Evolutionary conservation across 1,140 invertebrate species (phyloP).

Genomic region (Trichonephila clavipes): DNA sequence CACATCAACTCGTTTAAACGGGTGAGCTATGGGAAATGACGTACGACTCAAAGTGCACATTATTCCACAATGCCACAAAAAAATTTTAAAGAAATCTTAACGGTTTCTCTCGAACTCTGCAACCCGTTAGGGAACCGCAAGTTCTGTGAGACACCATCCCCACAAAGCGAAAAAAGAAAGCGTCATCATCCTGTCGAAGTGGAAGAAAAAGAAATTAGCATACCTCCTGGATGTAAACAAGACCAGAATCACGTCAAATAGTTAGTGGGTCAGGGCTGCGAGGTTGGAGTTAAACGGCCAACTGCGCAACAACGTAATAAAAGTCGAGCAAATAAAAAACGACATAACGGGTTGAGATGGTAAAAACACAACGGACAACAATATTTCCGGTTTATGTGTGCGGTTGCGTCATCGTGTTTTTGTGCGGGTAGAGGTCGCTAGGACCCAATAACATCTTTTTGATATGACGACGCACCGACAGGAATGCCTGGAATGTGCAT

Average conservation of each 20-base stretch:
- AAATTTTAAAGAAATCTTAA: neutral
- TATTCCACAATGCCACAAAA: neutral
- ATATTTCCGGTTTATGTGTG: constrained; percentile 14
- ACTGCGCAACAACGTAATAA: constrained; percentile 27
- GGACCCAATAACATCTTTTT: constrained; percentile 15
- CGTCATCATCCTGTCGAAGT: neutral
- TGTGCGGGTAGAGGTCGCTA: neutral
- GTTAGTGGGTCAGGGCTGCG: constrained; percentile 19
- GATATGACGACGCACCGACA: neutral
- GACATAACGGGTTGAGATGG: constrained; percentile 20
- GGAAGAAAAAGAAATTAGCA: neutral
- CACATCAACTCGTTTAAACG: neutral
- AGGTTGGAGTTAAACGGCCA: constrained; percentile 17
- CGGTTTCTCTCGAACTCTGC: neutral
- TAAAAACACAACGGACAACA: neutral
- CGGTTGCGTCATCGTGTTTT: constrained; percentile 12
- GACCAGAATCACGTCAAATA: neutral
- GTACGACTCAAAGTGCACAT: neutral
- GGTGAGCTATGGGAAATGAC: neutral
- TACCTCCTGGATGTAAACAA: neutral
- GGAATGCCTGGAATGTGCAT: constrained; percentile 13
- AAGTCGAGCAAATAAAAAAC: neutral
- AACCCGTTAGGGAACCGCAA: neutral
- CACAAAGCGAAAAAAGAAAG: neutral
- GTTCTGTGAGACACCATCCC: neutral